phyloP scores from a whole-genome alignment of 1,140 invertebrate genomes.

The Gryllus bimaculatus region DNA sequence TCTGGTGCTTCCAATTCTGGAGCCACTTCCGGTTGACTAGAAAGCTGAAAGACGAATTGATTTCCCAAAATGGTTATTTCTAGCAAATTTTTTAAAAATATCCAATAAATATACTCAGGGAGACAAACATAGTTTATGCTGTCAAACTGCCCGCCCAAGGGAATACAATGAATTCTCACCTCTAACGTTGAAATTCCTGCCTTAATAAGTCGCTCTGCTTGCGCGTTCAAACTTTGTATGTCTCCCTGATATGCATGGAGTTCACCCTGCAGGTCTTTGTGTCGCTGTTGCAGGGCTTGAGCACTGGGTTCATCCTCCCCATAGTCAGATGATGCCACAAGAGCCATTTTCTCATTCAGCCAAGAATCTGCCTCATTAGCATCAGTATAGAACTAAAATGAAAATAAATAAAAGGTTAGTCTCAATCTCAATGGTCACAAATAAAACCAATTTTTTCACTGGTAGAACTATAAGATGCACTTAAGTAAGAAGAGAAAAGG shows the following conservation, averaged over 20 bases:
- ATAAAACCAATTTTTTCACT: too few relatives aligned
- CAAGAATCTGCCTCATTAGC: slow-evolving; percentile 97
- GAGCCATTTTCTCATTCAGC: slow-evolving; percentile 85
- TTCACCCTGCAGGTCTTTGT: slow-evolving; percentile 82
- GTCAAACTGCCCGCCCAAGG: too few relatives aligned
- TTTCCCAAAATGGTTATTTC: too few relatives aligned
- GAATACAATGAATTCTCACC: slow-evolving; percentile 30
- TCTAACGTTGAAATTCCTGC: slow-evolving; percentile 68
- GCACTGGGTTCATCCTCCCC: slow-evolving; percentile 85
- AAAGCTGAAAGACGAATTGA: slow-evolving; percentile 36
- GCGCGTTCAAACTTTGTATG: slow-evolving; percentile 73
- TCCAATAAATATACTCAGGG: too few relatives aligned
- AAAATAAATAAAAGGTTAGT: too few relatives aligned
- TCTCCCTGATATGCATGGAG: slow-evolving; percentile 84
- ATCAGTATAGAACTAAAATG: slow-evolving; percentile 79
- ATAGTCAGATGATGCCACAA: slow-evolving; percentile 79
- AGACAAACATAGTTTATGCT: too few relatives aligned
- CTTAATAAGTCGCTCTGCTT: slow-evolving; percentile 71
- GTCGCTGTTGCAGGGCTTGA: slow-evolving; percentile 72
- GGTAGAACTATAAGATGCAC: too few relatives aligned
- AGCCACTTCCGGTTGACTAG: slow-evolving; percentile 52
- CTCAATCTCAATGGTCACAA: too few relatives aligned
- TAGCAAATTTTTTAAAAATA: too few relatives aligned
- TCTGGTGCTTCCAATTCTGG: slow-evolving; percentile 52
- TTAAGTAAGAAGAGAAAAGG: too few relatives aligned